Conservation (phyloP, 2,888 invertebrate genomes). For the Mechanitis mazaeus region DNA sequence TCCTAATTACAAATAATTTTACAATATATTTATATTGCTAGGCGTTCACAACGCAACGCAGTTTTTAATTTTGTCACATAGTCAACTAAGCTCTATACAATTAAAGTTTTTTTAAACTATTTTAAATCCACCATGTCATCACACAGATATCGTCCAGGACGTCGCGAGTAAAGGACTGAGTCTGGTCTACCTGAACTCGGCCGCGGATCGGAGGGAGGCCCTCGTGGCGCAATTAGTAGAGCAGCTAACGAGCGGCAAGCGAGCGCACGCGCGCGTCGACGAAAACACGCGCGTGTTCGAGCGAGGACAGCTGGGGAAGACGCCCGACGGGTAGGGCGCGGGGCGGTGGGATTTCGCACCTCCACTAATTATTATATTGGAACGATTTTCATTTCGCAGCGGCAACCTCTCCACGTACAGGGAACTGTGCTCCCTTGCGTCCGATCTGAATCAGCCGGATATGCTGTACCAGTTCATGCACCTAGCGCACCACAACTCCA, state of each 20-base stretch:
- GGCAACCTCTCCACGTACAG: constrained; percentile 95
- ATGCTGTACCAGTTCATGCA: constrained; percentile 97
- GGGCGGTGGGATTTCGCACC: too few relatives aligned
- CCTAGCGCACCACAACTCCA: constrained; percentile 94
- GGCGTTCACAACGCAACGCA: too few relatives aligned
- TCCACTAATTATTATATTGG: not conserved
- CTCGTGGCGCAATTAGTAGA: constrained; percentile 87
- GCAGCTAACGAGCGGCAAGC: constrained; percentile 87
- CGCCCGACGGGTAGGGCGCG: constrained; percentile 84
- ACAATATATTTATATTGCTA: too few relatives aligned
- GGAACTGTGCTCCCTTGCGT: constrained; percentile 94
- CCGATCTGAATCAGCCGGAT: constrained; percentile 96
- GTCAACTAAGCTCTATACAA: too few relatives aligned
- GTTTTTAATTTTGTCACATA: too few relatives aligned
- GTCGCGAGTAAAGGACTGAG: constrained; percentile 94
- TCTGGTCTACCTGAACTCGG: constrained; percentile 89
- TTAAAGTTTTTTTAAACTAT: too few relatives aligned
- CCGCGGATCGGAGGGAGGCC: constrained; percentile 81
- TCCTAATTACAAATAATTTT: too few relatives aligned
- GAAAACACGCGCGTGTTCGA: constrained; percentile 91
- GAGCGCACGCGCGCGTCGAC: constrained; percentile 83
- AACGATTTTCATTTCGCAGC: constrained; percentile 64
- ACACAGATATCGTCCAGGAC: constrained; percentile 92
- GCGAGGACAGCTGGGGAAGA: constrained; percentile 89
- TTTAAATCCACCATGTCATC: constrained; percentile 8